Base-by-base conservation (phyloP, 2,888 invertebrate species). In the Fragum fragum region DNA sequence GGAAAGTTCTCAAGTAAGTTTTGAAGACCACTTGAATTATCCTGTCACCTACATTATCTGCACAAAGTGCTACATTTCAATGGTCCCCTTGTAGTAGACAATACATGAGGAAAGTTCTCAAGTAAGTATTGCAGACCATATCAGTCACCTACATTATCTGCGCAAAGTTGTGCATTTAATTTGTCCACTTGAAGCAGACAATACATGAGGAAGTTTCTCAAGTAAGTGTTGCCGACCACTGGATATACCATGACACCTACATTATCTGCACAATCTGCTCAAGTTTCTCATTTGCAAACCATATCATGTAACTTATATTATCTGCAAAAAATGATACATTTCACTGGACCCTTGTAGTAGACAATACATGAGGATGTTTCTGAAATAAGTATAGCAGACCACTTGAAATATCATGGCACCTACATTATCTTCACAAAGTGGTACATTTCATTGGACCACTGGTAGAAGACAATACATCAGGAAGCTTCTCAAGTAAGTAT, bases 371-470 rank as follows among this genome's bases (percentile, higher is more conserved):
- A n/a, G n/a, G n/a, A n/a, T n/a, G n/a, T n/a, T n/a, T n/a, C n/a
- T n/a, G n/a, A n/a, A n/a, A n/a, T n/a, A n/a, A n/a, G n/a, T n/a
- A n/a, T n/a, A n/a, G n/a, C n/a, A n/a, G n/a, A 39, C 39, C 6
- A 39, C 14, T 14, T 39, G 93, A 11, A 90, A 90, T 73, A 91
- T 93, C 61, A 93, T 93, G 93, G 90, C 93, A 5, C 91, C 91
- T 9, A 89, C 90, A 7, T 86, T 92, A n/a, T 87, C 90, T 39
- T 90, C 89, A 39, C 89, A 90, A 71, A 87, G 90, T 79, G 92
- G 92, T 14, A 80, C 85, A 18, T 91, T 92, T 80, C 89, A 90
- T 73, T 93, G 93, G 93, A 92, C 93, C n/a, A n/a, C n/a, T n/a
- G n/a, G n/a, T 75, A 92, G 91, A 79, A 86, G 91, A 75, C 87